phyloP scores from a whole-genome alignment of 2,888 invertebrate species.

The Leptinotarsa peninsularis region DNA sequence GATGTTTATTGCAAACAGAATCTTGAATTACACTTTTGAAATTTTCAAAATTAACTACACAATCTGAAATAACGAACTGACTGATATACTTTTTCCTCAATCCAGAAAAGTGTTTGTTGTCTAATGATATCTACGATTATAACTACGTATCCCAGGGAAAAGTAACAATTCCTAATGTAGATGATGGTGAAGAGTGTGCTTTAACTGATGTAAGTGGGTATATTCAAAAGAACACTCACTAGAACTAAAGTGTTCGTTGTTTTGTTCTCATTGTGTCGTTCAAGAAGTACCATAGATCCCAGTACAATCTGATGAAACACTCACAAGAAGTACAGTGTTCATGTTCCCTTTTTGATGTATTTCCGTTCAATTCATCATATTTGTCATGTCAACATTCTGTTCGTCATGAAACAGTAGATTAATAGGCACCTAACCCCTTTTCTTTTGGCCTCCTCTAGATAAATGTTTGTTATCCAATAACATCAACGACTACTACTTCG shows the following conservation, averaged over 20 bases:
- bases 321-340: no score
- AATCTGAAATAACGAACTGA: slow-evolving; percentile 6
- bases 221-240: slow-evolving; percentile 30
- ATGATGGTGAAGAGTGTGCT: slow-evolving; percentile 93
- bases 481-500: slow-evolving; percentile 94
- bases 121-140: slow-evolving; percentile 93
- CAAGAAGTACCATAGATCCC: no score
- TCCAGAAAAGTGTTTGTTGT: slow-evolving; percentile 82
- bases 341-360: no score
- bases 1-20: no score
- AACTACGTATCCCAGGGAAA: slow-evolving; percentile 97
- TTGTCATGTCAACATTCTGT: not conserved
- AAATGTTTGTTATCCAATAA: slow-evolving; percentile 86
- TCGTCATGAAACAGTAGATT: slow-evolving; percentile 5
- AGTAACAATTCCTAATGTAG: slow-evolving; percentile 93
- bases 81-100: slow-evolving; percentile 46
- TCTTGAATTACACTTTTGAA: not conserved
- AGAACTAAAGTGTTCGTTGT: slow-evolving; percentile 34
- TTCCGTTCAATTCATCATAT: not conserved
- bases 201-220: slow-evolving; percentile 86
- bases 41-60: not conserved
- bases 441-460: slow-evolving; percentile 67
- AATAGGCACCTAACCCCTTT: not conserved
- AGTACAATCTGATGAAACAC: no score
- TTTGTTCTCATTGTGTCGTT: slow-evolving; percentile 14